These are phyloP conservation scores for Torymus texanus DNA, from an alignment of 2,888 invertebrate species.

Conservation along the genomic window DNA sequence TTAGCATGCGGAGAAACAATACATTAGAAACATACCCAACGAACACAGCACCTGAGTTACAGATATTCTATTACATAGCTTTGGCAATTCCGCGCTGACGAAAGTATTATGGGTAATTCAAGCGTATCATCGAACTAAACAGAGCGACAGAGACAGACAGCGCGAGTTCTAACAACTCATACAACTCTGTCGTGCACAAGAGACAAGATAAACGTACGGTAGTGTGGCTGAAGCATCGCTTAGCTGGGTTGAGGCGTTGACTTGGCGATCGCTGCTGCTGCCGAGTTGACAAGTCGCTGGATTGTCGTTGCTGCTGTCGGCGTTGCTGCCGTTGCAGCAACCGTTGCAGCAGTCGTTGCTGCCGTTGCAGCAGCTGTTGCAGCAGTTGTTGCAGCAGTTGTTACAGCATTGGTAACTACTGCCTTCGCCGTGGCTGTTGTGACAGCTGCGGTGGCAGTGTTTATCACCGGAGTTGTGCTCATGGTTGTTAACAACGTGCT, in stretches of 20 bases:
- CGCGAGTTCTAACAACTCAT: no score
- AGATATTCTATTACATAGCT: not conserved
- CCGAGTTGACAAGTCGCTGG: not conserved
- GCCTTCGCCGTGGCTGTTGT: not conserved
- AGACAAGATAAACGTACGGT: no score
- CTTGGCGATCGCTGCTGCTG: not conserved
- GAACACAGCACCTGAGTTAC: slow-evolving; percentile 21
- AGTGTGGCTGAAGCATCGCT: not conserved
- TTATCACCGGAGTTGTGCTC: not conserved
- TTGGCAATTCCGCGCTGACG: slow-evolving; percentile 15
- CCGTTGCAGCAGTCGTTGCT: not conserved
- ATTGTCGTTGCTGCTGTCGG: not conserved
- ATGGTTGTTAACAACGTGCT: not conserved
- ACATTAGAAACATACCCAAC: not conserved
- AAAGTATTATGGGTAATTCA: not conserved
- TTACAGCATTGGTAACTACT: no score
- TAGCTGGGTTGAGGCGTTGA: not conserved
- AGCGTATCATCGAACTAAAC: not conserved
- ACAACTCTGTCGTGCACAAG: no score
- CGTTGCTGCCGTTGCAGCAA: not conserved
- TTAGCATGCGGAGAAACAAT: not conserved
- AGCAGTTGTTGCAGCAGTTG: not conserved
- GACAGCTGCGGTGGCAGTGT: not conserved
- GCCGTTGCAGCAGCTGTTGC: not conserved
- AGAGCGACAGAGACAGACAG: no score